Evolutionary conservation across 2,113 vertebrate species (phyloP).

Genomic region (Calyptommatus sinebrachiatus): DNA sequence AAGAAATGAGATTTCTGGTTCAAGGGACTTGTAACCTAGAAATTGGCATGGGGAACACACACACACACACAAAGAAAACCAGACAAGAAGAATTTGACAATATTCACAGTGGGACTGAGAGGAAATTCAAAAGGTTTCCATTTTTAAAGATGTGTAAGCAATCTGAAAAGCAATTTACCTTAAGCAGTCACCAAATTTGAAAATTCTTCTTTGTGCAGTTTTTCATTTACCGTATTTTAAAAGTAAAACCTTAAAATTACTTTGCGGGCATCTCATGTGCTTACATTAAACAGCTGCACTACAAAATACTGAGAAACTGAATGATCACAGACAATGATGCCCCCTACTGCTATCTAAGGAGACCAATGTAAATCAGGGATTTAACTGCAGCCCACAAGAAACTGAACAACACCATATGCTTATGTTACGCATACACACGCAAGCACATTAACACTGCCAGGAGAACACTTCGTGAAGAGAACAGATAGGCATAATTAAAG

Average conservation of each 20-base stretch:
- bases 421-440: neutral
- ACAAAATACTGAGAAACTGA: neutral
- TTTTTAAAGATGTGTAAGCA: conserved; percentile 1
- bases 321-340: conserved; percentile 46
- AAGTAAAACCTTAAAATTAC: neutral
- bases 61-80: neutral
- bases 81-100: neutral
- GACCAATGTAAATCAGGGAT: neutral
- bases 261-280: neutral
- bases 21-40: neutral
- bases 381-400: neutral
- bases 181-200: neutral
- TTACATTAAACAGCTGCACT: neutral
- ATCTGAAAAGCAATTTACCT: neutral
- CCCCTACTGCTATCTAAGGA: conserved; percentile 45
- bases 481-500: neutral
- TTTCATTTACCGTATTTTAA: conserved; percentile 10
- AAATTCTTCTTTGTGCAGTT: neutral
- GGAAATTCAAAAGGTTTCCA: neutral
- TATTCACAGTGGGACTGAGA: neutral
- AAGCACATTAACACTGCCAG: neutral
- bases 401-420: neutral
- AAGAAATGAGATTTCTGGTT: neutral
- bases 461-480: neutral
- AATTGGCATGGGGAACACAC: neutral